Evolutionary conservation across 2,888 invertebrate species (phyloP).

Genomic region (Cyclophora punctaria): DNA sequence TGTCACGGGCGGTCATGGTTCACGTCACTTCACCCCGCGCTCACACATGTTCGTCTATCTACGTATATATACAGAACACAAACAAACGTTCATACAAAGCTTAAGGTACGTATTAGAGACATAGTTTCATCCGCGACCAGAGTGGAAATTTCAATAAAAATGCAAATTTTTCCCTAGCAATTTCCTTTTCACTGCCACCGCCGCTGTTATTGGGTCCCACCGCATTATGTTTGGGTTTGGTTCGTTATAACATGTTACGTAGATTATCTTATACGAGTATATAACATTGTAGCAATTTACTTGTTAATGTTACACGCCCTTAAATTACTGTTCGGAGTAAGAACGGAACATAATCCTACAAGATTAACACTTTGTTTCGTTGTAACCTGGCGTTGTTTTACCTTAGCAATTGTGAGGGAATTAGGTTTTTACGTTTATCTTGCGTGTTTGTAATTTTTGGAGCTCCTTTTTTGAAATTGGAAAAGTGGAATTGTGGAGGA

Average conservation of each 20-base stretch:
- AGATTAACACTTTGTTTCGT: conserved; percentile 35
- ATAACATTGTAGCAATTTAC: conserved; percentile 36
- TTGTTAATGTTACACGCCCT: conserved; percentile 47
- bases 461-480: too few relatives aligned
- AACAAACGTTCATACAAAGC: conserved; percentile 48
- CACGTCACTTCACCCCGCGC: conserved; percentile 29
- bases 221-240: conserved; percentile 50
- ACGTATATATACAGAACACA: conserved; percentile 24
- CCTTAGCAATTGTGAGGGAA: too few relatives aligned
- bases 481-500: too few relatives aligned
- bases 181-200: conserved; percentile 57
- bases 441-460: too few relatives aligned
- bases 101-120: conserved; percentile 62
- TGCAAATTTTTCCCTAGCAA: conserved; percentile 66
- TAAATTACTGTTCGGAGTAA: conserved; percentile 43
- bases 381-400: conserved; percentile 5
- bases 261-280: conserved; percentile 28
- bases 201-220: conserved; percentile 58
- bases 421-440: too few relatives aligned
- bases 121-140: conserved; percentile 63
- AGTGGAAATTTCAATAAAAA: conserved; percentile 73
- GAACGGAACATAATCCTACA: conserved; percentile 39
- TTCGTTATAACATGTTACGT: conserved; percentile 37
- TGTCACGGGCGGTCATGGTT: conserved; percentile 8
- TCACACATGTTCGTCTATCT: conserved; percentile 23